phyloP scores from a whole-genome alignment of 1,140 invertebrate genomes.

The Drosophila neocordata region DNA sequence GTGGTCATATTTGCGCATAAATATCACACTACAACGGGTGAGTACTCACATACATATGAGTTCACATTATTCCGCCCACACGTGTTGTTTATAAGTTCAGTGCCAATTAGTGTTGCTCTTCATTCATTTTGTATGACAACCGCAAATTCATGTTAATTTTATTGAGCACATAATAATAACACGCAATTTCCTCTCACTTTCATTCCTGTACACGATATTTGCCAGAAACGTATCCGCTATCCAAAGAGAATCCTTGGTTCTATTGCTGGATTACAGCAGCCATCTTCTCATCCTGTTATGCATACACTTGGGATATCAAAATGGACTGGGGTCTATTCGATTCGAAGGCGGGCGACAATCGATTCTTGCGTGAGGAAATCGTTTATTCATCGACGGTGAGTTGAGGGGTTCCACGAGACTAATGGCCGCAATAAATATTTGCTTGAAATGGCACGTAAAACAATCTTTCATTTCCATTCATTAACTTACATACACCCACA shows the following conservation, averaged over 20 bases:
- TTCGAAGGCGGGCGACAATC: constrained; percentile 91
- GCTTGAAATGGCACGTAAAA: constrained; percentile 67
- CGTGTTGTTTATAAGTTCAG: constrained; percentile 50
- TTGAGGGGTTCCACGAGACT: constrained; percentile 25
- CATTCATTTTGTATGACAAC: constrained; percentile 16
- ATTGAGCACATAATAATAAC: constrained; percentile 33
- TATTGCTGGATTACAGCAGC: constrained; percentile 91
- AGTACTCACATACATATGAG: too few relatives aligned
- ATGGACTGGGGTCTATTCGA: constrained; percentile 99
- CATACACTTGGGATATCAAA: constrained; percentile 97
- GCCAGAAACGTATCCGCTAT: constrained; percentile 85
- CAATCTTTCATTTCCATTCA: constrained; percentile 63
- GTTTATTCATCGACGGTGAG: constrained; percentile 89
- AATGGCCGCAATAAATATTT: constrained; percentile 76
- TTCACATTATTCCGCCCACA: too few relatives aligned
- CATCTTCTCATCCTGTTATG: constrained; percentile 92
- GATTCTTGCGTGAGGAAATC: constrained; percentile 90
- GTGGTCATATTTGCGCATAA: constrained; percentile 82
- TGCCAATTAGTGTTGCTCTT: constrained; percentile 57
- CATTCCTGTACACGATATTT: not conserved
- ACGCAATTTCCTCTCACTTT: not conserved
- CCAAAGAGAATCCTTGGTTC: constrained; percentile 90
- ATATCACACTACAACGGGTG: constrained; percentile 75
- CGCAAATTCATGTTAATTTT: constrained; percentile 62
- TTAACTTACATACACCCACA: constrained; percentile 32